phyloP scores from a whole-genome alignment of 1,140 invertebrate genomes.

The Drosophila neocordata region DNA sequence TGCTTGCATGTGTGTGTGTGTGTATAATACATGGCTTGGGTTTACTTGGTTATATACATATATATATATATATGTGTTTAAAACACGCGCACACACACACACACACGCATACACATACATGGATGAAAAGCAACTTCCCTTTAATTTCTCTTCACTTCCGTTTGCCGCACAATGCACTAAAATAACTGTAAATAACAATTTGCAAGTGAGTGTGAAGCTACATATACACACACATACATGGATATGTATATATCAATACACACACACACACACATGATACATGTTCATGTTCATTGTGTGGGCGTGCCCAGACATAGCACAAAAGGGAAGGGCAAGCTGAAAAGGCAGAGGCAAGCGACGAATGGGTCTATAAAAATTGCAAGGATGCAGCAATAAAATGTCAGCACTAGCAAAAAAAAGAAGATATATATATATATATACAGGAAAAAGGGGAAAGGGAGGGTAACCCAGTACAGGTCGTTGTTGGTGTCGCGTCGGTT shows the following conservation, averaged over 20 bases:
- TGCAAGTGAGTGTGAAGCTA: conserved; percentile 65
- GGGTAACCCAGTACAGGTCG: neutral
- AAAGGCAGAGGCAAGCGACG: conserved; percentile 22
- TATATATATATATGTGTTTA: no score
- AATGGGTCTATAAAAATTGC: conserved; percentile 76
- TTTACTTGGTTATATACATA: conserved; percentile 8
- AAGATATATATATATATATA: neutral
- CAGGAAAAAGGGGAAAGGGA: no score
- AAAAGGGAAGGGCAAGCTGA: neutral
- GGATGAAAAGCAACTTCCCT: conserved; percentile 29
- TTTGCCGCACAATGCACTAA: conserved; percentile 69
- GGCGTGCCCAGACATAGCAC: conserved; percentile 54
- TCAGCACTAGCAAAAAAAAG: conserved; percentile 39
- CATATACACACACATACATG: conserved; percentile 28
- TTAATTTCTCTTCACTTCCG: conserved; percentile 47
- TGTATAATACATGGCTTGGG: neutral
- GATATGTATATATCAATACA: conserved; percentile 2
- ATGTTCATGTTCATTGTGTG: conserved; percentile 51
- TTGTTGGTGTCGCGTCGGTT: conserved; percentile 21
- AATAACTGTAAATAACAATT: conserved; percentile 80
- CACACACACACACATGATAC: conserved; percentile 23
- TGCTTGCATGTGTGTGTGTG: neutral
- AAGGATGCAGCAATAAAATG: conserved; percentile 79
- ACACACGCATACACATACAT: conserved; percentile 6
- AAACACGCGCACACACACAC: conserved; percentile 23